Conservation (phyloP, 2,113 vertebrate species). For the Callocephalon fimbriatum region DNA sequence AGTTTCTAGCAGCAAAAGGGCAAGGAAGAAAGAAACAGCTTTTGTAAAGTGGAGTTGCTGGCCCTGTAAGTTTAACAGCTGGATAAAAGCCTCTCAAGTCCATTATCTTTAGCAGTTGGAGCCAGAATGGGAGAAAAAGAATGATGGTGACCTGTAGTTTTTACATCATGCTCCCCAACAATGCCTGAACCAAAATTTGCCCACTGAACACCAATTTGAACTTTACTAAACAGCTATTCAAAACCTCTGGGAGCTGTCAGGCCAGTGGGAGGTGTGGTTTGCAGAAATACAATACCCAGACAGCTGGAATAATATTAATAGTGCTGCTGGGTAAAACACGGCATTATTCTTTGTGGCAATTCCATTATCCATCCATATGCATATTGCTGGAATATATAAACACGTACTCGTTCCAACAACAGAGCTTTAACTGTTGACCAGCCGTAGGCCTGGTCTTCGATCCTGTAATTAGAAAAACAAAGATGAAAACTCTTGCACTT, state of each 20-base stretch:
- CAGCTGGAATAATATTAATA: slow-evolving; percentile 25
- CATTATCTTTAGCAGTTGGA: background rate
- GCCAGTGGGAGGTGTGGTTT: background rate
- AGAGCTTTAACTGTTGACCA: slow-evolving; percentile 1
- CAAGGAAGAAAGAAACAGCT: background rate
- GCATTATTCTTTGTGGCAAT: background rate
- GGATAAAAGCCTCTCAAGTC: background rate
- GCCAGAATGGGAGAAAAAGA: background rate
- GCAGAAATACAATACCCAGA: slow-evolving; percentile 31
- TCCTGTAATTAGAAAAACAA: background rate
- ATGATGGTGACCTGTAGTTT: background rate
- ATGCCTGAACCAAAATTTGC: background rate
- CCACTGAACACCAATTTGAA: background rate
- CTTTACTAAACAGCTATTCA: slow-evolving; percentile 1
- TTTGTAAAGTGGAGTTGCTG: background rate
- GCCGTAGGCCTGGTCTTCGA: background rate
- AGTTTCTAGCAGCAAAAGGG: background rate
- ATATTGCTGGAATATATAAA: slow-evolving; percentile 1
- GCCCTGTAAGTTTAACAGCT: background rate
- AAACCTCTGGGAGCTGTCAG: background rate
- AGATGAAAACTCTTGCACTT: background rate
- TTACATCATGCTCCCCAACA: background rate
- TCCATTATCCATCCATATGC: background rate
- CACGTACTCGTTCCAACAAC: background rate
- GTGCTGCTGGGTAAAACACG: background rate